A percentile compares a stretch with the other conserved stretches of the same genome.
Evolutionary conservation across 2,113 vertebrate genomes (phyloP).

Genomic region (Poeciliopsis prolifica): DNA sequence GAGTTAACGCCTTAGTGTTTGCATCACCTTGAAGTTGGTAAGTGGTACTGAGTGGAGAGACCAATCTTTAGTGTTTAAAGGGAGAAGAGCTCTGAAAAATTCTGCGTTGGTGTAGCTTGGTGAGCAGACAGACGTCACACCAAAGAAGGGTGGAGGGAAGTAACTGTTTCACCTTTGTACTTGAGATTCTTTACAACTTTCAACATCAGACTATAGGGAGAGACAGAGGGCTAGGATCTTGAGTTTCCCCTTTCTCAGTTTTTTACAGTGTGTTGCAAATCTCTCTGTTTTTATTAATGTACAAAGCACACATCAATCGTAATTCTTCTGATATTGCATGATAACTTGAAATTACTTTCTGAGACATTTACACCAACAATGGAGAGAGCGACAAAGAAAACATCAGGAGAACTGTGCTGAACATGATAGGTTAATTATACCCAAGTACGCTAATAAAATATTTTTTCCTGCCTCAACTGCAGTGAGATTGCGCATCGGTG

Average conservation of each 20-base stretch:
- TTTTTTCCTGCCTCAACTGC: conserved; percentile 35
- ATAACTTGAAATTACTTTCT: conserved; percentile 5
- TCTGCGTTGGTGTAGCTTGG: conserved; percentile 54
- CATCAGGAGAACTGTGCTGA: conserved; percentile 2
- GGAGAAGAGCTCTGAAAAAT: conserved; percentile 57
- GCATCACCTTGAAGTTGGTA: conserved; percentile 80
- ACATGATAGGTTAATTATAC: conserved; percentile 16
- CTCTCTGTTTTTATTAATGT: conserved; percentile 22
- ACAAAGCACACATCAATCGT: conserved; percentile 12
- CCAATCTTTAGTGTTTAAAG: conserved; percentile 69
- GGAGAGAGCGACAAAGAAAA: background rate
- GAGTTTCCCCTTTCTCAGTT: conserved; percentile 24
- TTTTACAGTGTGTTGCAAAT: conserved; percentile 19
- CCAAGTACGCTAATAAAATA: conserved; percentile 37
- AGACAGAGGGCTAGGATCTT: conserved; percentile 45
- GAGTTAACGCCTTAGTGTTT: conserved; percentile 74
- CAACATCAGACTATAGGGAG: conserved; percentile 50
- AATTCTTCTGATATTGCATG: background rate
- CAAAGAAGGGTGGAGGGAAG: conserved; percentile 37
- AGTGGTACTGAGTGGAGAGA: conserved; percentile 75
- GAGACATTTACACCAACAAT: conserved; percentile 7
- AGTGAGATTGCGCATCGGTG: conserved; percentile 32
- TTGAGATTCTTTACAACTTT: conserved; percentile 52
- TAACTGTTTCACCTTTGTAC: conserved; percentile 62
- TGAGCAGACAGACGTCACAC: conserved; percentile 58